Conservation (phyloP, 2,113 vertebrate species). For the Oenanthe melanoleuca region DNA sequence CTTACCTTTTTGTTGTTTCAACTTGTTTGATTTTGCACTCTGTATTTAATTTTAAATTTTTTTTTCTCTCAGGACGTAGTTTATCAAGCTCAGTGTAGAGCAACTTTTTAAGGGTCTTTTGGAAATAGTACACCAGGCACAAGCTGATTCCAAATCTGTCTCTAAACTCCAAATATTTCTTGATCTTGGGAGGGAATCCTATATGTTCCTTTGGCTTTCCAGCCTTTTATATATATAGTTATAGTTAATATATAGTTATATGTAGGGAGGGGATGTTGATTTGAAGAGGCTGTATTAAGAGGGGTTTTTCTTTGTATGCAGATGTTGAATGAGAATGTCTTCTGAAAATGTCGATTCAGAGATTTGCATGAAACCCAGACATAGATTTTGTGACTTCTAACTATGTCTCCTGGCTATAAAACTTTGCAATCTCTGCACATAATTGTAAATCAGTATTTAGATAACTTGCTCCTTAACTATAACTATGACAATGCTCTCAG, state of each 20-base stretch:
- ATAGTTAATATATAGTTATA: neutral
- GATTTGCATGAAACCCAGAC: neutral
- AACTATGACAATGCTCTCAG: neutral
- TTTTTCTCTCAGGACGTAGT: neutral
- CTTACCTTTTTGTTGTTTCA: neutral
- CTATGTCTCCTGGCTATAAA: neutral
- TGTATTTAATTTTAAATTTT: neutral
- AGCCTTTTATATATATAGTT: neutral
- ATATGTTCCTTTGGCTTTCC: neutral
- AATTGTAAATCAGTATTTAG: neutral
- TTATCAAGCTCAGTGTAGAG: neutral
- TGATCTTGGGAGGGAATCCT: neutral
- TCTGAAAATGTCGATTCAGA: neutral
- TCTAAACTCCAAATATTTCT: neutral
- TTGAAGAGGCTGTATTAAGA: neutral
- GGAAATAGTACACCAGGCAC: neutral
- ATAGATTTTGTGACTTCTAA: neutral
- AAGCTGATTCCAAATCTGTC: neutral
- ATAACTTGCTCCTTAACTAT: neutral
- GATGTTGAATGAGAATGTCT: neutral
- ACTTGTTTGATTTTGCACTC: neutral
- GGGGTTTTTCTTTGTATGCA: neutral
- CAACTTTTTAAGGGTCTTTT: neutral
- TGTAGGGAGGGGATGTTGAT: neutral
- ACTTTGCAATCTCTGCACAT: neutral